phyloP scores from a whole-genome alignment of 2,113 vertebrate species.

The Ctenodactylus gundi region DNA sequence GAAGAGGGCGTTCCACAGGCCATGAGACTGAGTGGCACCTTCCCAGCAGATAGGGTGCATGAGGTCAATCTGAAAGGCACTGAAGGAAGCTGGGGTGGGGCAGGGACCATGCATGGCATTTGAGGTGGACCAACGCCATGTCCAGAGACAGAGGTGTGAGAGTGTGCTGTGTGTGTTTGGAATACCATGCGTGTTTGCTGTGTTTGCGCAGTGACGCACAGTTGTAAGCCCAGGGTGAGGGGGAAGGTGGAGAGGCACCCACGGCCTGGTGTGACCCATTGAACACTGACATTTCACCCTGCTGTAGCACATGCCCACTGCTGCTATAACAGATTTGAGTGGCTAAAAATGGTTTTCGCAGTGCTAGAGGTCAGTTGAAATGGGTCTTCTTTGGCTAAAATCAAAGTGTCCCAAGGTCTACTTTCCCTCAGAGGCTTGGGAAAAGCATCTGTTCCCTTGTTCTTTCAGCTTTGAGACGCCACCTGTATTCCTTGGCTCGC shows the following conservation, averaged over 20 bases:
- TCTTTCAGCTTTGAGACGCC: neutral
- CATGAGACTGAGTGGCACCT: neutral
- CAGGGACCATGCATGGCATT: neutral
- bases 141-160: neutral
- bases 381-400: neutral
- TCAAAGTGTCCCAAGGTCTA: neutral
- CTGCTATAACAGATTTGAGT: neutral
- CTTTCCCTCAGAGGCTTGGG: neutral
- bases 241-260: neutral
- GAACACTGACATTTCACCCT: neutral
- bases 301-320: neutral
- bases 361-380: neutral
- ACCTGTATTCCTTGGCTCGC: neutral
- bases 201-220: conserved; percentile 24
- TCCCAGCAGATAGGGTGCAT: neutral
- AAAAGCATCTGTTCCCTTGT: neutral
- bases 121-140: neutral
- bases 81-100: neutral
- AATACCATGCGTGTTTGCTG: neutral
- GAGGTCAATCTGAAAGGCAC: neutral
- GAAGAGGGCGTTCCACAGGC: neutral
- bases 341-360: neutral
- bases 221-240: neutral
- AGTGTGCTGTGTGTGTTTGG: neutral
- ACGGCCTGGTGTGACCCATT: neutral